These are phyloP conservation scores for Sarcophilus harrisii DNA, from an alignment of 2,797 vertebrate genomes.

Conservation along the genomic window DNA sequence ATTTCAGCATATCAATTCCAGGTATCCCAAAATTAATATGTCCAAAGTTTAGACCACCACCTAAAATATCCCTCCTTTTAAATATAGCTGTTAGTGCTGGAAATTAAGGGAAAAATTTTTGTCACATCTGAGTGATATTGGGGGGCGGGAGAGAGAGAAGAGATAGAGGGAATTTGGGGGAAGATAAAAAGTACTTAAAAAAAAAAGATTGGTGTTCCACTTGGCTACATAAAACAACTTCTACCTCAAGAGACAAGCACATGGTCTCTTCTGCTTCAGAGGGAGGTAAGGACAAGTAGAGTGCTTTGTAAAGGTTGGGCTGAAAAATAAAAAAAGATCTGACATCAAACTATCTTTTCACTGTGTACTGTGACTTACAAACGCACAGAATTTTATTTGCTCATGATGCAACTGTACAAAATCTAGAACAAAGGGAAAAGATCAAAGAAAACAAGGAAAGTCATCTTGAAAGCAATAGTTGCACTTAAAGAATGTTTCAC, in stretches of 20 bases:
- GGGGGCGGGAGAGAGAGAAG: too few relatives aligned
- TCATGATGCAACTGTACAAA: constrained; percentile 57
- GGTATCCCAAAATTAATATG: constrained; percentile 56
- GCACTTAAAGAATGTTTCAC: constrained; percentile 32
- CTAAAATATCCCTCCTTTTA: constrained; percentile 70
- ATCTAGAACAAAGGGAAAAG: constrained; percentile 50
- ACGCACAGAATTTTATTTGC: constrained; percentile 45
- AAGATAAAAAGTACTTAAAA: not conserved
- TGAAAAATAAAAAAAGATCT: constrained; percentile 29
- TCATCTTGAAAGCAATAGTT: constrained; percentile 57
- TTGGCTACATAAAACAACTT: constrained; percentile 7
- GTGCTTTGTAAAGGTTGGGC: constrained; percentile 44
- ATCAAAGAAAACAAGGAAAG: constrained; percentile 51
- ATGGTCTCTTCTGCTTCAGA: not conserved
- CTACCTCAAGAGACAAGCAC: constrained; percentile 25
- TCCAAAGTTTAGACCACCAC: constrained; percentile 62
- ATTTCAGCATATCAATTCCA: constrained; percentile 53
- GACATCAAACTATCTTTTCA: constrained; percentile 52
- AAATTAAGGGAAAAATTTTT: constrained; percentile 66
- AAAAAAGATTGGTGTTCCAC: constrained; percentile 29
- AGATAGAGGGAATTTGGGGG: not conserved
- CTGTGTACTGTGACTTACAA: constrained; percentile 47
- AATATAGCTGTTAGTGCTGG: constrained; percentile 70
- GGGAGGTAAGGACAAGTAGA: not conserved
- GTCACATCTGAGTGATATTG: not conserved